Conservation (phyloP, 64 coral and sea anemone species). For the Montipora cactus region DNA sequence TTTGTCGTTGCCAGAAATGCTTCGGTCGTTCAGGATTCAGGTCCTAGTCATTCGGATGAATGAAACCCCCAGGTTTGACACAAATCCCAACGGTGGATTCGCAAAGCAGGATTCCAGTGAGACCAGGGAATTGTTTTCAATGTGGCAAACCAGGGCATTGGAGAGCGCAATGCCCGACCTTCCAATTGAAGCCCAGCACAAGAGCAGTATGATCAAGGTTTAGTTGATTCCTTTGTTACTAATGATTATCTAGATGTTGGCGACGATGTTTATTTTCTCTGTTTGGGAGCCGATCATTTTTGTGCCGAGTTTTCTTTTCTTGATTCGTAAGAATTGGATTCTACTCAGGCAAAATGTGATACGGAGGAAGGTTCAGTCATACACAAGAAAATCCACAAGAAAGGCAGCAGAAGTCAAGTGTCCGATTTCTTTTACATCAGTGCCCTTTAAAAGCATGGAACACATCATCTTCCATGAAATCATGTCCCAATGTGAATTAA, state of each 20-base stretch:
- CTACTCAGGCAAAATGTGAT: background rate
- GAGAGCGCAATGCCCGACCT: conserved; percentile 27
- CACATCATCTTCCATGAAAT: no score
- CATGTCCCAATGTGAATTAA: no score
- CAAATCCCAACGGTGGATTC: conserved; percentile 14
- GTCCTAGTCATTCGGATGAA: no score
- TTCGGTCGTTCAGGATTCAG: no score
- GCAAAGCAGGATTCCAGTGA: background rate
- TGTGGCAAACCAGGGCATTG: conserved; percentile 26
- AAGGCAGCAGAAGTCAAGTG: no score
- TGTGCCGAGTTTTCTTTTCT: background rate
- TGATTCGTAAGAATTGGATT: background rate
- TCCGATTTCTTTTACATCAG: no score
- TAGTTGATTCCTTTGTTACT: conserved; percentile 51
- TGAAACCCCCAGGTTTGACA: background rate
- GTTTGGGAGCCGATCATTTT: background rate
- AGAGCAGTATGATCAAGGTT: background rate
- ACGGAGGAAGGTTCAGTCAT: background rate
- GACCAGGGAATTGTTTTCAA: conserved; percentile 35
- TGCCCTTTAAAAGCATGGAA: no score
- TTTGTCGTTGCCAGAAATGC: no score
- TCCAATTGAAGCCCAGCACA: background rate
- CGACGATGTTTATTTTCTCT: no score
- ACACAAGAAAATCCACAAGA: no score
- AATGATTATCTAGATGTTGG: background rate